Evolutionary conservation across 2,113 vertebrate genomes (phyloP), one percentile per base, ranked within the genome.

Genomic region (Peromyscus polionotus): DNA sequence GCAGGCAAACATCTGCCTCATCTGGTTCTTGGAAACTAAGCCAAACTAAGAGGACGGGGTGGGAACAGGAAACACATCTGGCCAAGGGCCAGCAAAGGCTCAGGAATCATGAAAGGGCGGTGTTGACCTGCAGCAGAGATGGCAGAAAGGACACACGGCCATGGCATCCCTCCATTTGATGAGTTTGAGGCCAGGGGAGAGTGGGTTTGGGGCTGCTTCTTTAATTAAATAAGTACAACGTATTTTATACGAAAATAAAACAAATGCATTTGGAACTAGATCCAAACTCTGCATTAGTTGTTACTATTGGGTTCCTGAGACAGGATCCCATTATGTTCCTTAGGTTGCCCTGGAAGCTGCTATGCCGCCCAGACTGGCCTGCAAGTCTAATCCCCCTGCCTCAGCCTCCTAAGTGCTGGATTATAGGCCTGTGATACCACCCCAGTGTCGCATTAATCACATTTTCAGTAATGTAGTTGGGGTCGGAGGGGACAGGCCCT

Each of bases 51-150:
- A 67, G 17, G 81, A 57, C 28, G 28, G 80, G 61, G 80, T 3
- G 42, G 54, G 3, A 79, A 19, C 2, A 7, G 88, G 81, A 63
- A 57, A 7, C 3, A 13, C 20, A 17, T 9, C 0, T 39, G 76
- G 92, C 42, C 92, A 42, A 54, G 39, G 1, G 39, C 51, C 75
- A 79, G 2, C 0, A 42, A 75, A 28, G 33, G 33, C 80, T 70
- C 0, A 24, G 67, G 16, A n/a, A 68, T 24, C 0, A 0, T 0
- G 19, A 85, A 59, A 33, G 36, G 36, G 59, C 0, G 0, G 51
- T 0, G 3, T 59, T 11, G 33, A 89, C 80, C 65, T 10, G 7
- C 51, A 16, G 12, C 2, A 6, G 31, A 5, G 10, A 42, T 11
- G 36, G 3, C 51, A 11, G 1, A 28, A 94, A 67, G 65, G 39